These are phyloP conservation scores for Formicarius rufipectus DNA, from an alignment of 2,113 vertebrate species.

Conservation along the genomic window DNA sequence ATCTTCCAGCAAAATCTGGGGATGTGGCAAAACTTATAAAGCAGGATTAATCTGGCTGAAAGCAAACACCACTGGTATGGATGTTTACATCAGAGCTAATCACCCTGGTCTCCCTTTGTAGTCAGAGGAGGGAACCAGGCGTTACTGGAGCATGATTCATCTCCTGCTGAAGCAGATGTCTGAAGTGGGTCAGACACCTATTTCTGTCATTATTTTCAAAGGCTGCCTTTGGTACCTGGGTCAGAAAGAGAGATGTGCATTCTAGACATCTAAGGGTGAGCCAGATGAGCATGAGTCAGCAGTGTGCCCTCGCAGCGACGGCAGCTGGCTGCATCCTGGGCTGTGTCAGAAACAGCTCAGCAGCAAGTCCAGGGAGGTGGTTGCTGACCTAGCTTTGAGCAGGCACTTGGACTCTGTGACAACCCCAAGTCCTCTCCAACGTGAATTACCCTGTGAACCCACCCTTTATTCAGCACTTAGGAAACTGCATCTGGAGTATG, in stretches of 20 bases:
- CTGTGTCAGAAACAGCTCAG: neutral
- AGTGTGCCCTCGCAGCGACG: neutral
- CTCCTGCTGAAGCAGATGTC: neutral
- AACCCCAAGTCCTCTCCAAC: neutral
- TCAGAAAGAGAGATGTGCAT: neutral
- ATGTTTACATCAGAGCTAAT: neutral
- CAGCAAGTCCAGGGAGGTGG: neutral
- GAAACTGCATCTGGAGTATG: fast-evolving
- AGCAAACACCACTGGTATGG: neutral
- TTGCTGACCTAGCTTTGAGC: neutral
- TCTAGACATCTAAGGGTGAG: neutral
- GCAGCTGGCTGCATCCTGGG: neutral
- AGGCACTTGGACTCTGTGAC: neutral
- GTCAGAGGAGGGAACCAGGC: neutral
- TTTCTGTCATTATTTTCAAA: conserved; percentile 24
- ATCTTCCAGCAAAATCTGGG: neutral
- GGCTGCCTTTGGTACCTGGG: neutral
- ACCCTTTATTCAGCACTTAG: neutral
- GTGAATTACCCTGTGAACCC: neutral
- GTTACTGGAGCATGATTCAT: neutral
- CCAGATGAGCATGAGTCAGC: neutral
- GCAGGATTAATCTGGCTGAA: neutral
- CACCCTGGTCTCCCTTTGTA: neutral
- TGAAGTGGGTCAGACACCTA: conserved; percentile 5
- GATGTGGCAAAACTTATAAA: neutral